A percentile compares a stretch with the other conserved stretches of the same genome.
Conservation (phyloP, 2,113 vertebrate genomes). For the Heliornis fulica region DNA sequence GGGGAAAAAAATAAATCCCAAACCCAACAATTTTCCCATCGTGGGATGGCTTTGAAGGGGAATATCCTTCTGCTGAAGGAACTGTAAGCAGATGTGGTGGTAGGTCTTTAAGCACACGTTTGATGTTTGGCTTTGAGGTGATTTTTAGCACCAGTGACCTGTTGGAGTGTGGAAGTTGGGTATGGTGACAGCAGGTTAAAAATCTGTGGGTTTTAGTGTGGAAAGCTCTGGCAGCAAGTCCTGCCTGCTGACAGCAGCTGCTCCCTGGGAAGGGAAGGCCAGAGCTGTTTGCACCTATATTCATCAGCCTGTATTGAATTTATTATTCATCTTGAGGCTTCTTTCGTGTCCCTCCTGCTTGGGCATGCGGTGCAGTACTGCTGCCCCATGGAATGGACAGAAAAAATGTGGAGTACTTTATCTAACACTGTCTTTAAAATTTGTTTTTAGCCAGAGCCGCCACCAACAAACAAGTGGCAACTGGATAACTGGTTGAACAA, state of each 20-base stretch:
- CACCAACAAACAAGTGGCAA: constrained; percentile 95
- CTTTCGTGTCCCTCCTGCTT: background rate
- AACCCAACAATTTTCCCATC: no score
- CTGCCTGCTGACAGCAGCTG: background rate
- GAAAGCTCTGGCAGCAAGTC: background rate
- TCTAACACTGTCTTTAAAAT: background rate
- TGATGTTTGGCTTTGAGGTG: background rate
- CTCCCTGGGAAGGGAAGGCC: background rate
- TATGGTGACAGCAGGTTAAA: background rate
- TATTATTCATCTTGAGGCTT: background rate
- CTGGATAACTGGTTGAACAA: constrained; percentile 98
- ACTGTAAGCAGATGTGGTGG: background rate
- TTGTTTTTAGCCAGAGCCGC: constrained; percentile 86
- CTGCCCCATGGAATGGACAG: no score
- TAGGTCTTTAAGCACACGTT: background rate
- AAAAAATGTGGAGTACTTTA: background rate
- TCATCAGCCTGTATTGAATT: background rate
- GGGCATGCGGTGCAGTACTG: background rate
- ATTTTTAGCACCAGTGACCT: background rate
- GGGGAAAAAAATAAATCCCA: background rate
- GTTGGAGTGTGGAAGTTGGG: background rate
- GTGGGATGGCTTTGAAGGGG: rapidly evolving
- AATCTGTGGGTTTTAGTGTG: background rate
- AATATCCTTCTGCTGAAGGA: background rate
- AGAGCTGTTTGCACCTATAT: background rate